Evolutionary conservation across 2,113 vertebrate species (phyloP), one percentile per base, ranked within the genome.

Genomic region (Saguinus midas): DNA sequence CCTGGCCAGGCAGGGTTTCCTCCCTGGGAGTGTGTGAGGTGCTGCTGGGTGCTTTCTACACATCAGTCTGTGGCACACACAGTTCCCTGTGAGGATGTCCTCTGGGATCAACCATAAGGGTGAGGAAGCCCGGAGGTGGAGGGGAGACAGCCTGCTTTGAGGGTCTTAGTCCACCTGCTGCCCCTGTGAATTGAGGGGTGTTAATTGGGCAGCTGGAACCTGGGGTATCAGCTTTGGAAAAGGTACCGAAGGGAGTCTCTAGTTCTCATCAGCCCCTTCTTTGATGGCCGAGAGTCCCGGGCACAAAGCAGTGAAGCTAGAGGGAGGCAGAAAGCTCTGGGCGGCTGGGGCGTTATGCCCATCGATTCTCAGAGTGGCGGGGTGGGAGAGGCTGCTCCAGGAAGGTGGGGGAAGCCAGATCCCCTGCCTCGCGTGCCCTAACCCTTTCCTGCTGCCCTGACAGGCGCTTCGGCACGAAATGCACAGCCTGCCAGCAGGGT

Each of bases 401-500:
- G 25, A 50, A 7, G 40, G 0, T 8, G 27, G 43, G 32, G 32
- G 61, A 1, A 18, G 9, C 12, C 48, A 18, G 9, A 5, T 12
- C 2, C 12, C 45, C 21, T 4, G 3, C 29, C 37, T 9, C 8
- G 7, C 0, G 8, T 1, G 20, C 27, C 58, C 85, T 93, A 5
- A 85, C 3, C 61, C 16, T 55, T 48, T 61, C 0, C 27, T 16
- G 4, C 48, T 94, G 37, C 82, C 93, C 92, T 32, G 68, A 96
- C 98, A 99, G 99, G 98, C 99, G 99, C 75, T 99, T 99, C 1
- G 99, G 99, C 96, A 99, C 99, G 61, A 99, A 99, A 99, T 99
- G 99, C 98, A 99, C 99, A 1, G 99, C 99, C 18, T 99, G 99
- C 98, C 99, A 99, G 98, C 99, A 99, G 98, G 99, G 99, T 96